Conservation (phyloP, 92 coral and sea anemone species). For the Epizoanthus illoricatus region DNA sequence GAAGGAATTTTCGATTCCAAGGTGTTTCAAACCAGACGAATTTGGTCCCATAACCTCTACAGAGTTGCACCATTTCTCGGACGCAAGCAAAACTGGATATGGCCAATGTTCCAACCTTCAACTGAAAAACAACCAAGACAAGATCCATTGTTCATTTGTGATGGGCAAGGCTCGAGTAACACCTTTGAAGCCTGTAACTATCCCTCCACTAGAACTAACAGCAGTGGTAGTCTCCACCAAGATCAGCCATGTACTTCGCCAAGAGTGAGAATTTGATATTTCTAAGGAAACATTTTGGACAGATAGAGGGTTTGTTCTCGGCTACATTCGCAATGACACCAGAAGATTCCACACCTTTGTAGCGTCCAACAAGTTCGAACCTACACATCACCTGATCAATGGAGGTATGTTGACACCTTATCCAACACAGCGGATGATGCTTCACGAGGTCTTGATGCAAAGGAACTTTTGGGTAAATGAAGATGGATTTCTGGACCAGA, state of each 20-base stretch:
- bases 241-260: not conserved
- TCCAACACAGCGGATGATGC: conserved; percentile 19
- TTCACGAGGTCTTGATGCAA: conserved; percentile 20
- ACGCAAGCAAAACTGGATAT: conserved; percentile 1
- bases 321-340: conserved; percentile 17
- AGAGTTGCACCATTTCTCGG: conserved; percentile 19
- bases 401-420: conserved; percentile 32
- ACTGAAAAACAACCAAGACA: conserved; percentile 7
- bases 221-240: conserved; percentile 25
- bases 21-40: conserved; percentile 20
- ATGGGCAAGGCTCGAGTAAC: conserved; percentile 38
- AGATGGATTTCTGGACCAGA: conserved; percentile 30
- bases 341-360: conserved; percentile 30
- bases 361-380: conserved; percentile 26
- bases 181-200: conserved; percentile 28
- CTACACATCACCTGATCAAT: not conserved
- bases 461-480: not conserved
- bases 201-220: conserved; percentile 28
- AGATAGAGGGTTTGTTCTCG: conserved; percentile 31
- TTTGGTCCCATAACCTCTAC: not conserved
- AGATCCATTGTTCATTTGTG: conserved; percentile 27
- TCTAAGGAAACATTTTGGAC: conserved; percentile 24
- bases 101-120: conserved; percentile 8
- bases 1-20: not conserved
- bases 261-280: conserved; percentile 3